Evolutionary conservation across 2,888 invertebrate genomes (phyloP).

Genomic region (Anticlea derivata): DNA sequence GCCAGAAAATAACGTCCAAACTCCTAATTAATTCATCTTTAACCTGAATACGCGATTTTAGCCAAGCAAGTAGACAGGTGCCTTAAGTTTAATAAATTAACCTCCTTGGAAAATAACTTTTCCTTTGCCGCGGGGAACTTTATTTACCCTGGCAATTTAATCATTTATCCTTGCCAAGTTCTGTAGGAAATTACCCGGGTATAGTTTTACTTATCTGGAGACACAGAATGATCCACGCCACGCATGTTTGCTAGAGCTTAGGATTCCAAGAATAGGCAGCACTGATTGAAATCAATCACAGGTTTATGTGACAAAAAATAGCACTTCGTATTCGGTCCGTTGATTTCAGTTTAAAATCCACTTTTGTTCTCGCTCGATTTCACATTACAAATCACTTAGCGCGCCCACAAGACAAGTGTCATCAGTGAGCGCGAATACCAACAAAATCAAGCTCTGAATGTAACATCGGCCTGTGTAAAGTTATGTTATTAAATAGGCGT

Average conservation of each 20-base stretch:
- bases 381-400: constrained; percentile 41
- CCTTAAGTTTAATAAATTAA: constrained; percentile 37
- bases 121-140: constrained; percentile 29
- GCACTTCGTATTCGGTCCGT: constrained; percentile 26
- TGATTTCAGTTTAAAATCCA: constrained; percentile 32
- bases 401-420: constrained; percentile 20
- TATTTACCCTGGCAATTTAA: constrained; percentile 32
- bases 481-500: background rate
- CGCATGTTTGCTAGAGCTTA: constrained; percentile 3
- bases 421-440: constrained; percentile 15
- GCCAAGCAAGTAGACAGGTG: constrained; percentile 33
- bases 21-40: constrained; percentile 17
- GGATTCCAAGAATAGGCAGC: background rate
- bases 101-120: constrained; percentile 34
- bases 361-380: constrained; percentile 37
- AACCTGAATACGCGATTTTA: constrained; percentile 14
- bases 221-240: constrained; percentile 8
- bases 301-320: background rate
- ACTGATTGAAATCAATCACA: too few relatives aligned
- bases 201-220: constrained; percentile 29
- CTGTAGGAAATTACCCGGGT: constrained; percentile 29
- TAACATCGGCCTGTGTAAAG: background rate
- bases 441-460: constrained; percentile 7
- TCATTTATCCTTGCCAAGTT: constrained; percentile 37
- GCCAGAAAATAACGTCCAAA: constrained; percentile 11